Evolutionary conservation across 2,113 vertebrate genomes (phyloP).

Genomic region (Cyanoderma ruficeps): DNA sequence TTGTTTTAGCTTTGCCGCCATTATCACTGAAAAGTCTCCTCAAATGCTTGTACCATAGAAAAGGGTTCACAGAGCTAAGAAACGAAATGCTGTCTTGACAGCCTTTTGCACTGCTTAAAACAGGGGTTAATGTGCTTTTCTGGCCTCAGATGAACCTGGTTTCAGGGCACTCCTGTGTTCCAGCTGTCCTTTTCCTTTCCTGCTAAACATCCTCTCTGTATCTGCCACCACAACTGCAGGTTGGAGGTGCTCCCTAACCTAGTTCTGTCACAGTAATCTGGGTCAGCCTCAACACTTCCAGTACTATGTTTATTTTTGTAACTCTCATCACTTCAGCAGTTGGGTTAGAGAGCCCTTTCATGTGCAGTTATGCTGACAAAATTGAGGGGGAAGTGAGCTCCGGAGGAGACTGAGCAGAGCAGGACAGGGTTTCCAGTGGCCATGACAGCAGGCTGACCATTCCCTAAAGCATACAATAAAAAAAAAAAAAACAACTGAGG

Average conservation of each 20-base stretch:
- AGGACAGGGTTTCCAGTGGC: not conserved
- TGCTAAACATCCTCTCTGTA: not conserved
- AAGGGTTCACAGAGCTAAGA: not conserved
- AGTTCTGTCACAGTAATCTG: conserved; percentile 65
- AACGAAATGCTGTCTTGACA: not conserved
- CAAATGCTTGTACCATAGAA: not conserved
- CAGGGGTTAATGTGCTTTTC: not conserved
- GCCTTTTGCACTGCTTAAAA: not conserved
- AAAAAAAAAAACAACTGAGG: not conserved
- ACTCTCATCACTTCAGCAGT: conserved; percentile 44
- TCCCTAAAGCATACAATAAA: not conserved
- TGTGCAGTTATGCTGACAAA: conserved; percentile 52
- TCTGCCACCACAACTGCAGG: conserved; percentile 14
- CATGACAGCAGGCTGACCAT: not conserved
- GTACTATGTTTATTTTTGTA: conserved; percentile 50
- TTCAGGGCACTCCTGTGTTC: not conserved
- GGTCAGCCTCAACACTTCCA: conserved; percentile 53
- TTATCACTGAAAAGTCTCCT: not conserved
- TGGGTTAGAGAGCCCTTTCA: conserved; percentile 31
- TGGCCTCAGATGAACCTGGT: conserved; percentile 12
- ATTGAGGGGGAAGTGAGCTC: not conserved
- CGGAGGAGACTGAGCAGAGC: rapidly evolving
- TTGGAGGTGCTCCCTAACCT: conserved; percentile 65
- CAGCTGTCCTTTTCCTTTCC: conserved; percentile 25
- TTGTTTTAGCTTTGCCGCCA: not conserved